Base-by-base conservation (phyloP, 1,140 invertebrate species). In the Lysiphlebus fabarum region DNA sequence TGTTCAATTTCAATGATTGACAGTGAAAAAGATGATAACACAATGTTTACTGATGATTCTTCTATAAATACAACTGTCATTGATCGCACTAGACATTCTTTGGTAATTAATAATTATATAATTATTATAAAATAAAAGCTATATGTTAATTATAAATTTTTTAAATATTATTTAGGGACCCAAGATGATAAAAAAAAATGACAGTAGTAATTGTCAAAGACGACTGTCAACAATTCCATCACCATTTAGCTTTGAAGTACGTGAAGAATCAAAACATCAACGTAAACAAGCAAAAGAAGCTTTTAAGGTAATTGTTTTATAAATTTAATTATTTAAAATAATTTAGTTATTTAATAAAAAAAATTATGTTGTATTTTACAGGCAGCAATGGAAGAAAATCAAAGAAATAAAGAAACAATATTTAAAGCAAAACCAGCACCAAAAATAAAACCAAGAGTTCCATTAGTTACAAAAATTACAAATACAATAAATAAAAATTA, bases 371-470 rank as follows among this genome's bases (percentile, higher is more conserved):
- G 26, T 10, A 26, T 26, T 26, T 41, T 7, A 33, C 9, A 44
- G 42, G 33, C 2, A 12, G 48, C 10, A 36, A 10, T 34, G 17
- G 26, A 7, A n/a, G 3, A 9, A 4, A 3, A 11, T 4, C 37
- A 53, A 7, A 4, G 7, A 8, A n/a, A n/a, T n/a, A n/a, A n/a
- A n/a, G n/a, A n/a, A n/a, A 4, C 9, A 53, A 2, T 47, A 33
- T 68, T 67, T 33, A 58, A 53, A 41, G 65, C 67, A 5, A 63
- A 53, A 8, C 62, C 67, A 5, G 8, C 55, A 10, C 65, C 62
- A 0, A 67, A 60, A 5, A 65, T 54, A 17, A 49, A 42, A 7
- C 40, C 33, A 7, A 8, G 36, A 4, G 7, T 36, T 34, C 33
- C 26, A 11, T 4, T 34, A 34, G 47, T 34, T 8, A 1, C 12